Evolutionary conservation across 2,888 invertebrate species (phyloP), one percentile per base, ranked within the genome.

Genomic region (Clitarchus hookeri): DNA sequence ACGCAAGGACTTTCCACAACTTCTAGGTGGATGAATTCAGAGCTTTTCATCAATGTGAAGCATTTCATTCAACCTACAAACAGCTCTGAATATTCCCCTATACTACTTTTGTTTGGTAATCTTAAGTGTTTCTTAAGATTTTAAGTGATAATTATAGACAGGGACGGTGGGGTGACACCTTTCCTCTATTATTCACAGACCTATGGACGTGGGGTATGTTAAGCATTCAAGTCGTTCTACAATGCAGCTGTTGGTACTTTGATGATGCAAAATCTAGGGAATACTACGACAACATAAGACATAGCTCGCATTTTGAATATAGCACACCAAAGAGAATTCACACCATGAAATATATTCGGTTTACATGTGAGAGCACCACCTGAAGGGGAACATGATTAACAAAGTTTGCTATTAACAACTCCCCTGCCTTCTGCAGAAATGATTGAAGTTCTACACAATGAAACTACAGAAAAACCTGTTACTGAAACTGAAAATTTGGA

Each of bases 151-250:
- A 53, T 90, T 83, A 89, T 88, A 83, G 89, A 89, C 83, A 90
- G 90, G 89, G 89, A 90, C 83, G 90, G 90, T 89, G 91, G 91
- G n/a, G 90, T 92, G n/a, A 90, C 90, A 91, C 91, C 25, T 89
- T 92, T 85, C 91, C 91, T 53, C 90, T 91, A 92, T 88, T 91
- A 90, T 86, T 90, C 90, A 54, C 53, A 53, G 19, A 53, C 53
- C 53, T 53, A 48, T 85, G 84, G 90, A 90, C 88, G 84, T 89
- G 86, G 89, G 44, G 87, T 90, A 26, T 90, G 88, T 87, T 89
- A 88, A 23, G 89, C 89, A 2, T 90, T 90, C 77, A 90, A 90
- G 87, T 87, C 88, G 36, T 89, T 87, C 88, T 90, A 90, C 86
- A 89, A 89, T 87, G 88, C 89, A 54, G 90, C 90, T 48, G 89